Conservation (phyloP, 2,797 vertebrate species). For the Lemur catta region DNA sequence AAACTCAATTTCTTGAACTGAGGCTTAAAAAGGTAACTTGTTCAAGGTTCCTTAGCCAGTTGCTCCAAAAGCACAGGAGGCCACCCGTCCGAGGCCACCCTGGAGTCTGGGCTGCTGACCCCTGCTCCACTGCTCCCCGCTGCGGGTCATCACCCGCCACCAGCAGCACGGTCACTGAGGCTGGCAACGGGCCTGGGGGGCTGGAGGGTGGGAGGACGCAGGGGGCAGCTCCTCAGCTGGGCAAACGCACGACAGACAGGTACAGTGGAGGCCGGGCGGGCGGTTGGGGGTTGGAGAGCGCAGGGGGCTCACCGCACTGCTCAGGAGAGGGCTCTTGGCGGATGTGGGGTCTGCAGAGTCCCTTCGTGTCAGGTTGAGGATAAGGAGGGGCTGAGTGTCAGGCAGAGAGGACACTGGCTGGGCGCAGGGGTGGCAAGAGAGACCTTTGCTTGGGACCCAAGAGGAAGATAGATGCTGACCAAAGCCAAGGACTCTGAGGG, state of each 20-base stretch:
- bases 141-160: not conserved
- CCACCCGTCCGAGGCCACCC: not conserved
- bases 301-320: not conserved
- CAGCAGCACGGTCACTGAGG: accelerated
- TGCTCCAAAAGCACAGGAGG: not conserved
- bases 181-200: not conserved
- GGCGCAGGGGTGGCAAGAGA: not conserved
- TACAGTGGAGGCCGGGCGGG: not conserved
- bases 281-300: not conserved
- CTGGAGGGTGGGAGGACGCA: too few relatives aligned
- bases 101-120: too few relatives aligned
- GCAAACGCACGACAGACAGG: not conserved
- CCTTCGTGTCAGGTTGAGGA: not conserved
- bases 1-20: not conserved
- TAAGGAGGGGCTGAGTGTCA: not conserved
- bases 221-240: not conserved
- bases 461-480: not conserved
- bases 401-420: not conserved
- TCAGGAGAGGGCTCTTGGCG: not conserved
- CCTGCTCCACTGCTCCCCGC: not conserved
- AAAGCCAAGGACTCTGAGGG: not conserved
- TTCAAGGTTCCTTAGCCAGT: not conserved
- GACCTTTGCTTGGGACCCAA: not conserved
- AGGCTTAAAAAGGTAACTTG: not conserved
- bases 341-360: not conserved